Conservation (phyloP, 2,888 invertebrate genomes). For the Ceraclea dissimilis region DNA sequence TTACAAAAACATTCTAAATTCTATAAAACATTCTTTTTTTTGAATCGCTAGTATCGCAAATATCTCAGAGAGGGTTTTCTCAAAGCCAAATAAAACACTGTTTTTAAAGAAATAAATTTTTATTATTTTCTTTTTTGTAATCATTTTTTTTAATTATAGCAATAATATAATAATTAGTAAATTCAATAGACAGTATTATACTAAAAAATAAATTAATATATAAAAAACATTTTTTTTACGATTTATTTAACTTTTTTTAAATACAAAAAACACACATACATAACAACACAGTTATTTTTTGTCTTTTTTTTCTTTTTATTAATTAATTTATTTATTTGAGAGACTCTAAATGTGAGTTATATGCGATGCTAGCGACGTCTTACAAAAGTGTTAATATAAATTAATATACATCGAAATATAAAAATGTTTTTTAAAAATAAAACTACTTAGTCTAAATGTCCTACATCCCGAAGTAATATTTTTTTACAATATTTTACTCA, state of each 20-base stretch:
- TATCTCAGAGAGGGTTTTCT: neutral
- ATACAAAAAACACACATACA: slow-evolving; percentile 16
- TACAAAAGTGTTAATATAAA: slow-evolving; percentile 1
- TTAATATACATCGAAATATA: neutral
- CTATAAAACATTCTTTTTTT: too few relatives aligned
- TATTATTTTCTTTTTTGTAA: neutral
- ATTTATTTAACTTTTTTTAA: slow-evolving; percentile 10
- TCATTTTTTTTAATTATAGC: neutral
- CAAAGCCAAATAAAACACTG: neutral
- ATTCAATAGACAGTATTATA: neutral
- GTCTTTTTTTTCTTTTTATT: neutral
- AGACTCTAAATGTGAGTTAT: slow-evolving; percentile 41
- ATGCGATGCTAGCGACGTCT: slow-evolving; percentile 48
- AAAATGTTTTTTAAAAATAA: neutral
- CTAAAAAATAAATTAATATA: neutral
- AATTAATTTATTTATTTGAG: neutral
- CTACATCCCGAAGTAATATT: too few relatives aligned
- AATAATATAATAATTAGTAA: neutral
- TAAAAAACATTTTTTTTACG: slow-evolving; percentile 53
- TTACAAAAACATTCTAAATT: too few relatives aligned
- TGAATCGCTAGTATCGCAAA: slow-evolving; percentile 25
- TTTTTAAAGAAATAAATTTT: neutral
- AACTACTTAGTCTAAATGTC: too few relatives aligned
- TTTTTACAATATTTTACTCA: too few relatives aligned
- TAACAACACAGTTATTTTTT: slow-evolving; percentile 8